Base-by-base conservation (phyloP, 2,113 vertebrate species). In the Cichladusa arquata region DNA sequence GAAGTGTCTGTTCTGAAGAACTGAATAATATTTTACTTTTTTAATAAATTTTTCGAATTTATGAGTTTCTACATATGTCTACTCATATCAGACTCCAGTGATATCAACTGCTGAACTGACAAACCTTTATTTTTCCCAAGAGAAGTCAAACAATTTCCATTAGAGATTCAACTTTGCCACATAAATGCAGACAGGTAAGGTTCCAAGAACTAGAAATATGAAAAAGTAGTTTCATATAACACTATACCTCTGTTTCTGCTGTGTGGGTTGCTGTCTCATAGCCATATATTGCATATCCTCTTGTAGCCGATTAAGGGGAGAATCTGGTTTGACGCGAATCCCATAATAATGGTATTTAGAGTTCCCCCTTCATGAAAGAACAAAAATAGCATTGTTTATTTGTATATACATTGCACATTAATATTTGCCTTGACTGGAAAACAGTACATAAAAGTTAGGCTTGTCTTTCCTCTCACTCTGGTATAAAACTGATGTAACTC, bases 281-380 rank as follows among this genome's bases (percentile, higher is more conserved):
- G 98, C 98, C 98, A 98, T 98, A 93, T 98, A 98, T 97, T 98
- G 98, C 98, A 98, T 98, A 95, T 98, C 98, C 95, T 98, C 98
- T 93, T 98, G 98, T 65, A 98, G 96, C 42, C 98, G 97, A 97
- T 98, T 98, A 93, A 98, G 98, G 96, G 98, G 98, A 93, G 98
- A 98, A 58, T 98, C 98, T 97, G 98, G 98, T 95, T 98, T 98
- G 93, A 98, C 98, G 85, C 98, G 98, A 97, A 98, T 98, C 78
- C 98, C 98, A 90, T 98, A 98, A 38, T 98, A 98, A 97, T 98
- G 98, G 62, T 98, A 98, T 90, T 98, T 98, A 71, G 98, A 98
- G 94, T 98, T 98, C 65, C 98, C 98, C 95, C 98, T 98, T 97
- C 60, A 90, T 25, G 51, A 93, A 96, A 96, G 9, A 92, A 67